Percentiles rank a stretch among this genome's conserved stretches.
Conservation (phyloP, 2,888 invertebrate genomes). For the Tenthredo mesomela region DNA sequence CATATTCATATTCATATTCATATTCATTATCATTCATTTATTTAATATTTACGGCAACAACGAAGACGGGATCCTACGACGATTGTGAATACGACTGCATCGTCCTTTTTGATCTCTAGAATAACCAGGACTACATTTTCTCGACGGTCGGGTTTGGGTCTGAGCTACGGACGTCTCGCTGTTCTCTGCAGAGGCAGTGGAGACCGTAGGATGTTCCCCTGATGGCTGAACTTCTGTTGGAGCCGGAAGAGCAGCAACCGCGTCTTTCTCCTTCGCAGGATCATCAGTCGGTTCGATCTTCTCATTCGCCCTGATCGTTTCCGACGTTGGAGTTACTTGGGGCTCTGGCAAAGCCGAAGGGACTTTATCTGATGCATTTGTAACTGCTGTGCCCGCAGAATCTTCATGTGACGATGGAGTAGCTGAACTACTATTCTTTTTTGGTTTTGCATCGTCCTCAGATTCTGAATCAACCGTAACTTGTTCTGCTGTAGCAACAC, state of each 20-base stretch:
- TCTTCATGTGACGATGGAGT: not conserved
- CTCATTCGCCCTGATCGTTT: not conserved
- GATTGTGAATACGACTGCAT: slow-evolving; percentile 69
- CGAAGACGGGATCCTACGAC: slow-evolving; percentile 68
- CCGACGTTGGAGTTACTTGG: not conserved
- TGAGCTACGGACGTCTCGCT: not conserved
- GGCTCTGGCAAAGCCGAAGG: not conserved
- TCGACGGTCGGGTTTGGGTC: not conserved
- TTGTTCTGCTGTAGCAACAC: not conserved
- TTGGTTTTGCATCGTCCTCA: not conserved
- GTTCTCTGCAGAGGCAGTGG: not conserved
- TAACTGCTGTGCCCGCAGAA: not conserved
- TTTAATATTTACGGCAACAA: slow-evolving; percentile 69
- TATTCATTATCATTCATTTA: not conserved
- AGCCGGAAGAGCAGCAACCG: not conserved
- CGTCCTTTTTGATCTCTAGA: slow-evolving; percentile 71
- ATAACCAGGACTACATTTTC: slow-evolving; percentile 69
- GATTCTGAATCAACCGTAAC: not conserved
- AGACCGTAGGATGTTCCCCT: not conserved
- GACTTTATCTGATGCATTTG: not conserved
- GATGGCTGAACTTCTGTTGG: not conserved
- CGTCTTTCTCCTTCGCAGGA: not conserved
- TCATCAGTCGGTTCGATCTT: not conserved
- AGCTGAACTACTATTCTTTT: not conserved
- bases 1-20: no score